Evolutionary conservation across 2,797 vertebrate genomes (phyloP).

Genomic region (Lycodopsis pacificus): DNA sequence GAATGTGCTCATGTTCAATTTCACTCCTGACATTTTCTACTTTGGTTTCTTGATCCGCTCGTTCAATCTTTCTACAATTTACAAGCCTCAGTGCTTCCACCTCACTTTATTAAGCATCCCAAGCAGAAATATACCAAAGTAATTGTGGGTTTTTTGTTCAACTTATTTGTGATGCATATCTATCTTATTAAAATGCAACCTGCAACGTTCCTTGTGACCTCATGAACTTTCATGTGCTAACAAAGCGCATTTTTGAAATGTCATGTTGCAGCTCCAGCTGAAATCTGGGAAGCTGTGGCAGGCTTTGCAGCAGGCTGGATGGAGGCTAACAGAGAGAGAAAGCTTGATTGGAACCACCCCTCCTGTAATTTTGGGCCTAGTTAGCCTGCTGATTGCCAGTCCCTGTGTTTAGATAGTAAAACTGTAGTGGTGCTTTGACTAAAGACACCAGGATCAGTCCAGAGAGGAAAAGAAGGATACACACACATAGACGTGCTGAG

Average conservation of each 20-base stretch:
- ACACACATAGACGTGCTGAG: conserved; percentile 27
- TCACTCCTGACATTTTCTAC: conserved; percentile 15
- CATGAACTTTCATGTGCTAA: conserved; percentile 51
- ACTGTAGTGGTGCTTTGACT: conserved; percentile 77
- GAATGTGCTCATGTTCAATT: conserved; percentile 29
- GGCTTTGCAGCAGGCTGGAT: conserved; percentile 47
- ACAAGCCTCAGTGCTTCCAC: background rate
- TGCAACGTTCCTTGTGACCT: conserved; percentile 28
- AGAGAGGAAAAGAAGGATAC: conserved; percentile 39
- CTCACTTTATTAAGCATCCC: conserved; percentile 1
- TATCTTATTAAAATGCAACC: conserved; percentile 26
- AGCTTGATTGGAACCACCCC: conserved; percentile 78
- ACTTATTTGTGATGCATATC: conserved; percentile 19
- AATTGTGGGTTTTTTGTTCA: conserved; percentile 6
- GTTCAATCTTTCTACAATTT: conserved; percentile 23
- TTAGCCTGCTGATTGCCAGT: conserved; percentile 82
- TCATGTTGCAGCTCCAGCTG: conserved; percentile 53
- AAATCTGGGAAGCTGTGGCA: conserved; percentile 66
- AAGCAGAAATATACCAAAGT: background rate
- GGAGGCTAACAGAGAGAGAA: conserved; percentile 56
- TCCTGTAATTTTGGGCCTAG: conserved; percentile 81
- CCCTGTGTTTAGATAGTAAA: conserved; percentile 84
- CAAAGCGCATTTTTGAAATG: conserved; percentile 47
- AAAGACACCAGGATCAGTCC: conserved; percentile 72
- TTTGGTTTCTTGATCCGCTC: conserved; percentile 33